Evolutionary conservation across 2,113 vertebrate species (phyloP).

Genomic region (Anarrhichthys ocellatus): DNA sequence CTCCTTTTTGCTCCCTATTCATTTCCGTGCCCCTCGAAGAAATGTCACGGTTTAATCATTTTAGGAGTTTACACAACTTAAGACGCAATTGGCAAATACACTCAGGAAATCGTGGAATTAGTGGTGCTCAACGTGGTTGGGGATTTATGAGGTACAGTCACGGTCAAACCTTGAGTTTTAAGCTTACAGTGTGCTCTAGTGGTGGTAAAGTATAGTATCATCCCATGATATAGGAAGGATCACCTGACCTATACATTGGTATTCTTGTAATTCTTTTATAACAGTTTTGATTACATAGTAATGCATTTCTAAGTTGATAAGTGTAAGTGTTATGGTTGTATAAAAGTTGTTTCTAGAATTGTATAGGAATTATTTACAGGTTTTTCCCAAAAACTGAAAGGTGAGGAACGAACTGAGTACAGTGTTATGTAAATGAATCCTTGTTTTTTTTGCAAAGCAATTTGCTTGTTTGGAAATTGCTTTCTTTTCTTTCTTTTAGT

Average conservation of each 20-base stretch:
- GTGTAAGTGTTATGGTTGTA: not conserved
- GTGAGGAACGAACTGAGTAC: not conserved
- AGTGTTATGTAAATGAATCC: not conserved
- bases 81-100: not conserved
- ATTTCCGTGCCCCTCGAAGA: not conserved
- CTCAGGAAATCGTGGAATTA: conserved; percentile 4
- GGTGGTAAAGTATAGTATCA: conserved; percentile 31
- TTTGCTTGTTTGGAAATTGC: not conserved
- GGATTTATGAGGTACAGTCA: not conserved
- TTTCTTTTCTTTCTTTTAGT: not conserved
- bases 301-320: not conserved
- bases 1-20: not conserved
- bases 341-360: not conserved
- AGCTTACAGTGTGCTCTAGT: conserved; percentile 69
- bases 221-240: not conserved
- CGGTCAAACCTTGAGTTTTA: not conserved
- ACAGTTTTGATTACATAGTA: not conserved
- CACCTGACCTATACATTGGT: not conserved
- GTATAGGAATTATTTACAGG: not conserved
- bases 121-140: not conserved
- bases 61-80: not conserved
- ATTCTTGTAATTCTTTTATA: not conserved
- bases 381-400: not conserved
- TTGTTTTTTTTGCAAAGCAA: too few relatives aligned
- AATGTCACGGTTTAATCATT: conserved; percentile 27